phyloP scores from a whole-genome alignment of 2,888 invertebrate species.

The Drosophila lutescens region DNA sequence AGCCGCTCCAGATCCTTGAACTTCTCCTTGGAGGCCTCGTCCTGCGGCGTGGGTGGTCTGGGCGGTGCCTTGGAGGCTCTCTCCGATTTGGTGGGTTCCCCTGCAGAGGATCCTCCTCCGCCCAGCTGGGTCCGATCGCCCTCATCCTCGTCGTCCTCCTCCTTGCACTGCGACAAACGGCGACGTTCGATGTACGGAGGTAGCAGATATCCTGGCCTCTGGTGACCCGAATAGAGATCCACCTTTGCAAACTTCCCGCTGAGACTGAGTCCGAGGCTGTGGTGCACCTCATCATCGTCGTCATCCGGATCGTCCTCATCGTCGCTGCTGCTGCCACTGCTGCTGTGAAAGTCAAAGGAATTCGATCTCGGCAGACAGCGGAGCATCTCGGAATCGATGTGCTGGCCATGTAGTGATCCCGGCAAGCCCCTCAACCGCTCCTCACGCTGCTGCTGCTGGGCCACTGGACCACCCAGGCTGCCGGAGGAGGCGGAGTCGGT shows the following conservation, averaged over 20 bases:
- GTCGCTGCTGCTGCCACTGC: conserved; percentile 74
- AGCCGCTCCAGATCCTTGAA: conserved; percentile 82
- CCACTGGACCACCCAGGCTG: conserved; percentile 50
- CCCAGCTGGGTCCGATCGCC: conserved; percentile 70
- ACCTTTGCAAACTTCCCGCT: conserved; percentile 55
- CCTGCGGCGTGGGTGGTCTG: conserved; percentile 77
- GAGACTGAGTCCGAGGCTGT: conserved; percentile 45
- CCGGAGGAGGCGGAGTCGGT: conserved; percentile 56
- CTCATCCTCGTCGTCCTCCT: conserved; percentile 91
- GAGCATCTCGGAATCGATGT: conserved; percentile 51
- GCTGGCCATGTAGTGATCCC: conserved; percentile 63
- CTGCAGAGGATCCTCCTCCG: background rate
- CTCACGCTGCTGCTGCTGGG: conserved; percentile 16
- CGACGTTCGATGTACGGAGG: conserved; percentile 87
- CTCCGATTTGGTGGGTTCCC: conserved; percentile 50
- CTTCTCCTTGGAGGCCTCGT: conserved; percentile 78
- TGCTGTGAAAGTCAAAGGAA: conserved; percentile 79
- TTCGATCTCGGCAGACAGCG: conserved; percentile 64
- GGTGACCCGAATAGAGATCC: conserved; percentile 66
- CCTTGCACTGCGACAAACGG: conserved; percentile 92
- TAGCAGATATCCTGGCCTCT: conserved; percentile 81
- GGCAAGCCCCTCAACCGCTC: conserved; percentile 43
- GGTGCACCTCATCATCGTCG: conserved; percentile 48
- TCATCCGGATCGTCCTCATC: conserved; percentile 59
- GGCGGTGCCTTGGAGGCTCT: conserved; percentile 72